Evolutionary conservation across 35 echinoderm and acorn worm species (phyloP).

Genomic region (Ptychodera flava): DNA sequence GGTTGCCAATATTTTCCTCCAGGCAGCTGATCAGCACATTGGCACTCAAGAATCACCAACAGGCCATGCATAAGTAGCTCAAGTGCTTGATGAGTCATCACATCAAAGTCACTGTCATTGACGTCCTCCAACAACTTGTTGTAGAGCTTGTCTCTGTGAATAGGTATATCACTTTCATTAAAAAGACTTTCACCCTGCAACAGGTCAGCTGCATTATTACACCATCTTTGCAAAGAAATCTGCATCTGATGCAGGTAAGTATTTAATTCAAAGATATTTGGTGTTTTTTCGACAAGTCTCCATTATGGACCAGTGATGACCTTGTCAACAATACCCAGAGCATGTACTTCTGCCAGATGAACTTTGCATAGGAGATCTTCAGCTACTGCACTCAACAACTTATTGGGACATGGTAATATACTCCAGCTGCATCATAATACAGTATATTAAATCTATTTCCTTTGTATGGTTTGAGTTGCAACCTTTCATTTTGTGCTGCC

Average conservation of each 20-base stretch:
- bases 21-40: conserved; percentile 22
- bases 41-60: conserved; percentile 18
- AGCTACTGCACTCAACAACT: background rate
- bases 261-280: background rate
- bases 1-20: conserved; percentile 25
- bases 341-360: background rate
- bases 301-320: background rate
- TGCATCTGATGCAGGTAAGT: background rate
- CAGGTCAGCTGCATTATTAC: background rate
- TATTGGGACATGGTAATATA: background rate
- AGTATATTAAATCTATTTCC: background rate
- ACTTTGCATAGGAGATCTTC: background rate
- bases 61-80: conserved; percentile 10
- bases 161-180: background rate
- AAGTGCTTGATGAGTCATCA: conserved; percentile 5
- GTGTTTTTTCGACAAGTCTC: background rate
- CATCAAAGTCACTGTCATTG: conserved; percentile 11
- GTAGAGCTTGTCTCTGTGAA: background rate
- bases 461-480: background rate
- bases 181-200: background rate
- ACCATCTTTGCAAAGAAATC: background rate
- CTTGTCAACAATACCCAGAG: background rate
- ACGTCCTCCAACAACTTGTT: conserved; percentile 13
- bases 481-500: background rate
- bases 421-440: background rate